phyloP scores from a whole-genome alignment of 2,888 invertebrate species.

The Rhopalosiphum nymphaeae region DNA sequence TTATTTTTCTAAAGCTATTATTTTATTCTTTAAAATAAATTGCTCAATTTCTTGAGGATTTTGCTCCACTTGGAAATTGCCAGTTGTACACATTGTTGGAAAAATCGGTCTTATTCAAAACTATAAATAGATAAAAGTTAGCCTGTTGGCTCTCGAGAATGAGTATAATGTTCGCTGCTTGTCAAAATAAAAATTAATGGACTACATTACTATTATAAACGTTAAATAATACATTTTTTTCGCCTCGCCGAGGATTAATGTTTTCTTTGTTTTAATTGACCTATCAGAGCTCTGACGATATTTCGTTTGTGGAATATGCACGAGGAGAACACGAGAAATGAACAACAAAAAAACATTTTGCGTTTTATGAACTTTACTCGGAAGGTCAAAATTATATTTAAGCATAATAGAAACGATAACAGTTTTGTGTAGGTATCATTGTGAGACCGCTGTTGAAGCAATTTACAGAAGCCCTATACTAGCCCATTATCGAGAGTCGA shows the following conservation, averaged over 20 bases:
- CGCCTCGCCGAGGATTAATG: neutral
- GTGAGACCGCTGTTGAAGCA: neutral
- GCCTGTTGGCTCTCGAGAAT: neutral
- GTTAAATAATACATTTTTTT: constrained; percentile 13
- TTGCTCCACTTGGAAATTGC: neutral
- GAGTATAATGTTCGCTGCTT: neutral
- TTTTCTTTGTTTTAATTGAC: constrained; percentile 35
- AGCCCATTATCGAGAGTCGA: neutral
- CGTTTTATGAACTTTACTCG: neutral
- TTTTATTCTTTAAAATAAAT: constrained; percentile 6
- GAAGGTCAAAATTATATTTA: neutral
- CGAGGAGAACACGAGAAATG: neutral
- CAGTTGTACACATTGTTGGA: neutral
- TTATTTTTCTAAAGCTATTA: neutral
- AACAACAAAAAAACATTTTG: neutral
- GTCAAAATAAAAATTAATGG: constrained; percentile 46
- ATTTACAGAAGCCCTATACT: neutral
- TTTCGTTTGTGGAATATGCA: neutral
- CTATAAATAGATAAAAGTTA: constrained; percentile 18
- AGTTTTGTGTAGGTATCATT: neutral
- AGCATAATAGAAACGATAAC: constrained; percentile 8
- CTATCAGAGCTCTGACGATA: neutral
- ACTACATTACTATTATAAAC: neutral
- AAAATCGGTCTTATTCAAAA: neutral
- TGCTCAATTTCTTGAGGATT: constrained; percentile 6